Evolutionary conservation across 2,797 vertebrate genomes (phyloP).

Genomic region (Pseudomugil gertrudae): DNA sequence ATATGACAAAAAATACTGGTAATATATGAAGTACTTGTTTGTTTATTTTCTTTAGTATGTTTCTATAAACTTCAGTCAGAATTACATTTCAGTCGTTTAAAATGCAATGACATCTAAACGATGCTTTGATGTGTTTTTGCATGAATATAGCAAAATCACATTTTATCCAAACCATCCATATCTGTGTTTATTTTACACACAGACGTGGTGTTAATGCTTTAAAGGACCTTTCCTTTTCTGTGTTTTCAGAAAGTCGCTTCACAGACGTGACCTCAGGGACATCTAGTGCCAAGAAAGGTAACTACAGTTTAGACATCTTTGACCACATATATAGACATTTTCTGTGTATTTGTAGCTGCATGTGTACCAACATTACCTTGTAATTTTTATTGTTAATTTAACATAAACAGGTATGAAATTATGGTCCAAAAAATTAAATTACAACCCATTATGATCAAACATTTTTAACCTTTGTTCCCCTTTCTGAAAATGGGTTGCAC

Average conservation of each 20-base stretch:
- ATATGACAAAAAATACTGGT: no score
- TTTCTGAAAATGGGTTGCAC: no score
- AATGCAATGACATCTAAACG: slow-evolving; percentile 8
- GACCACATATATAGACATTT: not conserved
- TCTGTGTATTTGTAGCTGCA: no score
- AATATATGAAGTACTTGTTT: not conserved
- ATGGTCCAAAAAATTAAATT: no score
- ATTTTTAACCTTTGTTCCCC: no score
- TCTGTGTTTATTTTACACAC: slow-evolving; percentile 1
- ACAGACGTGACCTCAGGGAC: slow-evolving; percentile 33
- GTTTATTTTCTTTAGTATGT: not conserved
- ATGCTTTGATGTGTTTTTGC: not conserved
- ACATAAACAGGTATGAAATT: no score
- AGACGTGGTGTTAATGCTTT: slow-evolving; percentile 22
- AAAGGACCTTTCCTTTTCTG: not conserved
- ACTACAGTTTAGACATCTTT: not conserved
- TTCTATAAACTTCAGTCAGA: not conserved
- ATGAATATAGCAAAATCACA: not conserved
- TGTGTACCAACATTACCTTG: not conserved
- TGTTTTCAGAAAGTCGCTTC: not conserved
- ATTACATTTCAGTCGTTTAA: not conserved
- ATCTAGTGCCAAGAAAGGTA: slow-evolving; percentile 21
- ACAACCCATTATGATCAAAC: no score
- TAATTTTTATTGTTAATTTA: no score
- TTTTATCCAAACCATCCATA: not conserved